These are phyloP conservation scores for Craniophora ligustri DNA, from an alignment of 2,888 invertebrate genomes.

Conservation along the genomic window DNA sequence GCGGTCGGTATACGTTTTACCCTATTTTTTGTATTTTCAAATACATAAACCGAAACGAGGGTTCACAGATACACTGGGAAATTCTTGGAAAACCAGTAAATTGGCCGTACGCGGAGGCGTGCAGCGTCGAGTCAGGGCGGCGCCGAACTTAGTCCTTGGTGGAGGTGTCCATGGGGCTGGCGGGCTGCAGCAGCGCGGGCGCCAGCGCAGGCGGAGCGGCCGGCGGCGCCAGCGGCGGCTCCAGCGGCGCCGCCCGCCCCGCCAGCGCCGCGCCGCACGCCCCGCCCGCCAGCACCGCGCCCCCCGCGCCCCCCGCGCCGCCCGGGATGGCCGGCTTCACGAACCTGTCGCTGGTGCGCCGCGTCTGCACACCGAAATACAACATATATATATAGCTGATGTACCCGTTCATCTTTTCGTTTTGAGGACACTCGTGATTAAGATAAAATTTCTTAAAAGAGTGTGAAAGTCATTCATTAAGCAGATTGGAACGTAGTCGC, in stretches of 20 bases:
- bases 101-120: conserved; percentile 16
- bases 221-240: conserved; percentile 59
- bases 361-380: conserved; percentile 77
- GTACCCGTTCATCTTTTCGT: no score
- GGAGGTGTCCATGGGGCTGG: conserved; percentile 93
- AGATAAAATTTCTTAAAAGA: no score
- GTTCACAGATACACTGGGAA: conserved; percentile 8
- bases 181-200: conserved; percentile 85
- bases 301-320: conserved; percentile 59
- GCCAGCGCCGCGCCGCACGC: conserved; percentile 22
- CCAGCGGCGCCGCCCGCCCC: conserved; percentile 34
- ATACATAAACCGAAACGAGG: conserved; percentile 18
- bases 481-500: no score
- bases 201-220: conserved; percentile 38
- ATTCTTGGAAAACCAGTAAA: neutral
- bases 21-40: conserved; percentile 16
- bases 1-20: conserved; percentile 6
- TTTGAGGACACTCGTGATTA: no score
- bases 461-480: no score
- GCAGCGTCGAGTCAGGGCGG: conserved; percentile 5
- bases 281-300: conserved; percentile 90
- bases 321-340: conserved; percentile 95
- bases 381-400: neutral
- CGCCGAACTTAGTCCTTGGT: conserved; percentile 85
- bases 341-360: conserved; percentile 93